Evolutionary conservation across 2,797 vertebrate genomes (phyloP), one percentile per base, ranked within the genome.

Genomic region (Acomys russatus): DNA sequence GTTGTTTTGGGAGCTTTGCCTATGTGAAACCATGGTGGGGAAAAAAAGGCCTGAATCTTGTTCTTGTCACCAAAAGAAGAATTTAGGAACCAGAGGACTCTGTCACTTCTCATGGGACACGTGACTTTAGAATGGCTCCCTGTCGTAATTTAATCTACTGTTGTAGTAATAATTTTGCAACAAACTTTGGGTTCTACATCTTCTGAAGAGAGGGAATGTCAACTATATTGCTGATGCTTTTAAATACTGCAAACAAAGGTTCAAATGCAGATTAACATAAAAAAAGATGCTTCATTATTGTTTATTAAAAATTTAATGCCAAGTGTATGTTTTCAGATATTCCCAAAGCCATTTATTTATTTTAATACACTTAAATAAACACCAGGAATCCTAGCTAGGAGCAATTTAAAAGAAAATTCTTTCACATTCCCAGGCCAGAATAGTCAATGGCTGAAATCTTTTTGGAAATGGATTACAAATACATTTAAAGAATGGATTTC

Each of bases 271-370:
- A 93, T 0, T 9, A 70, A 83, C 78, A 87, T 12, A 66, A 23
- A 71, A 30, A 49, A 68, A 87, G 17, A 87, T 84, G 17, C 0
- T 38, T 20, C 79, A 93, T 9, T 84, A 91, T 2, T 76, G 56
- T 83, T 94, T 79, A 90, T 73, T 82, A 76, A 44, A 79, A 63
- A 84, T 6, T 93, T 92, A 56, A 80, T 71, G 59, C 23, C 10
- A 66, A 15, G 59, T 10, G 44, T 82, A 22, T 38, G 66, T 83
- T 83, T 71, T 7, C 51, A 88, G 30, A 1, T 84, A 91, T 87
- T 91, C 93, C 83, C 56, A 77, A 91, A 70, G 14, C 4, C 1
- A 77, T 25, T 33, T 74, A 95, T 70, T 86, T 49, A 33, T 33
- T 33, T 18, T 54, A 89, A 33, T 84, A 66, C 10, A 20, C 63